phyloP scores from a whole-genome alignment of 2,113 vertebrate species.

The Panthera tigris region DNA sequence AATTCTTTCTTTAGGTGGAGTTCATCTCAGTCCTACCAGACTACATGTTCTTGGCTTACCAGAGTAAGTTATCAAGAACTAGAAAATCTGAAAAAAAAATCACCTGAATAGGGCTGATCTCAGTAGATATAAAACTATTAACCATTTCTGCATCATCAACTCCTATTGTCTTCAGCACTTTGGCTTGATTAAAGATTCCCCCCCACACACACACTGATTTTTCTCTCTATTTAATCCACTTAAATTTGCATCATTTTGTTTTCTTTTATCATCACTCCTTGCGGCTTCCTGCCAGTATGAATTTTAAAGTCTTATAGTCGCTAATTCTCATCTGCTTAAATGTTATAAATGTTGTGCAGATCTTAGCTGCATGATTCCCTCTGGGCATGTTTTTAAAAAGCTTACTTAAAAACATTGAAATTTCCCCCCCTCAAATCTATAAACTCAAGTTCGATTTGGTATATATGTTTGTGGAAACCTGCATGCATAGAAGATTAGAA shows the following conservation, averaged over 20 bases:
- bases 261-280: constrained; percentile 61
- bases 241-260: constrained; percentile 70
- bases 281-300: constrained; percentile 46
- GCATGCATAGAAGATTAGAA: neutral
- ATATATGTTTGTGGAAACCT: neutral
- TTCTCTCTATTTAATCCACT: constrained; percentile 66
- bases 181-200: constrained; percentile 46
- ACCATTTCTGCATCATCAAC: constrained; percentile 53
- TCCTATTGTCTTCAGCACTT: constrained; percentile 46
- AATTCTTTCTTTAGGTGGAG: neutral
- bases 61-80: constrained; percentile 22
- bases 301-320: constrained; percentile 54
- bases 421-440: neutral
- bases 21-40: neutral
- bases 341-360: constrained; percentile 44
- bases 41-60: neutral
- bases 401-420: neutral
- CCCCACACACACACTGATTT: neutral
- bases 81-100: neutral
- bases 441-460: neutral
- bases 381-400: constrained; percentile 15
- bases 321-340: constrained; percentile 56
- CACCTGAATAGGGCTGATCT: constrained; percentile 32
- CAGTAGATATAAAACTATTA: constrained; percentile 58
- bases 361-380: constrained; percentile 29